These are phyloP conservation scores for Chloromyia formosa DNA, from an alignment of 2,888 invertebrate species.

Conservation along the genomic window DNA sequence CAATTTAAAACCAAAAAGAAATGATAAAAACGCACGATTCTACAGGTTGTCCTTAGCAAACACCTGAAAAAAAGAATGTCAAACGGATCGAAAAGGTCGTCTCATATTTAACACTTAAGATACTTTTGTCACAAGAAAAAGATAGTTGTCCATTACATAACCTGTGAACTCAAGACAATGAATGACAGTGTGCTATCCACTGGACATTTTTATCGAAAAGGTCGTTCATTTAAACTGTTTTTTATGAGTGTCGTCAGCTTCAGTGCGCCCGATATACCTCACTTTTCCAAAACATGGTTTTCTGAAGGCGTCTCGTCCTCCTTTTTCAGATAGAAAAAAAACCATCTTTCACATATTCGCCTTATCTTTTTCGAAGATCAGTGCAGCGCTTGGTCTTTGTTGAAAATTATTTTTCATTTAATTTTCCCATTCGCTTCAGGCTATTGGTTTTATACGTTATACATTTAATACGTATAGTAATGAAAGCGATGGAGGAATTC, in stretches of 20 bases:
- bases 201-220: constrained; percentile 36
- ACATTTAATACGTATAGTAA: not conserved
- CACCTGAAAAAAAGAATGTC: not conserved
- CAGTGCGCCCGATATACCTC: not conserved
- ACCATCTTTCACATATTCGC: no score
- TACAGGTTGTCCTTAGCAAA: no score
- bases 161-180: constrained; percentile 32
- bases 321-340: no score
- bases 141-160: constrained; percentile 15
- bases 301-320: no score
- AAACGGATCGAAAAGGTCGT: not conserved
- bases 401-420: constrained; percentile 35
- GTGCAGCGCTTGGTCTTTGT: not conserved
- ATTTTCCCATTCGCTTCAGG: constrained; percentile 33
- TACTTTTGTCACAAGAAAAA: not conserved
- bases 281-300: no score
- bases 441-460: not conserved
- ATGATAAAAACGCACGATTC: no score
- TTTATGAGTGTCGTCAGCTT: constrained; percentile 8
- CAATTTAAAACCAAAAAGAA: no score
- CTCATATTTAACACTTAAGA: constrained; percentile 10
- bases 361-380: no score
- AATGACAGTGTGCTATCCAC: constrained; percentile 27
- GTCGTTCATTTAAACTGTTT: constrained; percentile 22
- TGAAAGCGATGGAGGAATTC: not conserved